Evolutionary conservation across 2,888 invertebrate species (phyloP).

Genomic region (Ceramica pisi): DNA sequence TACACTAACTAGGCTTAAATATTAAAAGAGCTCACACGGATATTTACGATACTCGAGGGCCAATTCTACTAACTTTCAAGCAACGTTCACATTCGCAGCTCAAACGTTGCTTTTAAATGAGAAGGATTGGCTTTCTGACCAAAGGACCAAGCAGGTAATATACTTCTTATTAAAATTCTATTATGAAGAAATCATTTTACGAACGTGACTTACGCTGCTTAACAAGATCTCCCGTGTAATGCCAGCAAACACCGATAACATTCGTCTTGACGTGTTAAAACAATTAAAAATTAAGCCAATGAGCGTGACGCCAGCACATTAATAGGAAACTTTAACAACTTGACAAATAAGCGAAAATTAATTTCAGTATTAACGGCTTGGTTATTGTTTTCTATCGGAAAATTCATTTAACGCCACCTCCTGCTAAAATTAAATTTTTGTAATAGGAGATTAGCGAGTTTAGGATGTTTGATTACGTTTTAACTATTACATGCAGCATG

Average conservation of each 20-base stretch:
- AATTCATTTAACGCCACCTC: slow-evolving; percentile 73
- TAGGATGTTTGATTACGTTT: slow-evolving; percentile 36
- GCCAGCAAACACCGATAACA: slow-evolving; percentile 56
- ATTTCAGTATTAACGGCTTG: slow-evolving; percentile 77
- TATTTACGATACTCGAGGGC: too few relatives aligned
- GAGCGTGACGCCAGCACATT: slow-evolving; percentile 83
- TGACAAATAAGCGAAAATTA: slow-evolving; percentile 87
- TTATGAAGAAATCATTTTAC: slow-evolving; percentile 19
- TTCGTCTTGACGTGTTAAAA: slow-evolving; percentile 64
- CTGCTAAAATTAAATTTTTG: slow-evolving; percentile 43
- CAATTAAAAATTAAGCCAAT: slow-evolving; percentile 83
- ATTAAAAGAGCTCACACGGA: too few relatives aligned
- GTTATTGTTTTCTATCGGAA: slow-evolving; percentile 73
- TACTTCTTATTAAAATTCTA: neutral
- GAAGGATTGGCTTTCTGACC: too few relatives aligned
- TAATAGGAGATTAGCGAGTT: slow-evolving; percentile 52
- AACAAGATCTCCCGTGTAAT: slow-evolving; percentile 44
- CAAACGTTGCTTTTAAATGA: too few relatives aligned
- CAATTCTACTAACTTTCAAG: too few relatives aligned
- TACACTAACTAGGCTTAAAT: too few relatives aligned
- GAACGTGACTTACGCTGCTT: slow-evolving; percentile 56
- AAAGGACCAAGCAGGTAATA: neutral
- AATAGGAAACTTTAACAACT: slow-evolving; percentile 83
- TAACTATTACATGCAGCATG: too few relatives aligned
- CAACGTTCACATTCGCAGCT: too few relatives aligned